Base-by-base conservation (phyloP, 2,888 invertebrate species). In the Autographa gamma region DNA sequence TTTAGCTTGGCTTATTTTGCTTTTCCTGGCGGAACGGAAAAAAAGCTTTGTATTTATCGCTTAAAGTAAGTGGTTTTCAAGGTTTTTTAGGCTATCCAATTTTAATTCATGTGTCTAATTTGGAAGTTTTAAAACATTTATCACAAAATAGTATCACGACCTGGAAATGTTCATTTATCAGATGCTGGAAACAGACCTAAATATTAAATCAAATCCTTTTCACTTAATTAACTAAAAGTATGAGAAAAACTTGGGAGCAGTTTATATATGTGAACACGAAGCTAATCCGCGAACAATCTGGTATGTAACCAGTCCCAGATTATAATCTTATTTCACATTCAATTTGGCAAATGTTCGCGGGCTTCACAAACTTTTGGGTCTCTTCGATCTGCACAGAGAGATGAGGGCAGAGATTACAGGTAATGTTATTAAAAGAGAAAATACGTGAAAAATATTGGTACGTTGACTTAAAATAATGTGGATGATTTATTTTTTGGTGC, bases 261-360 rank as follows among this genome's bases (percentile, higher is more conserved):
- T 60, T 58, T 63, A 59, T 2, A 25, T n/a, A 43, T 3, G 13
- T 9, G 11, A 61, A 65, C 41, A 16, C 59, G n/a, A 32, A 68
- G 63, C 66, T 68, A 76, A 71, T 60, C 62, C 60, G 60, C 31
- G 56, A 63, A 74, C 71, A 76, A 74, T 68, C 16, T 19, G 25
- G 43, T 60, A 2, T 48, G 48, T 61, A 71, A 74, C 59, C 60
- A 76, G 54, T 67, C 43, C 63, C 43, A 73, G 74, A 78, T 78
- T 80, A 72, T 75, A 73, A 82, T 80, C 78, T 72, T 58, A 80
- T 80, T 74, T 77, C 70, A 65, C 75, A 74, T 80, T 76, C 75
- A 79, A 80, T 80, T 76, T 77, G 54, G 74, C 70, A 71, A 79
- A 83, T 76, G 63, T 71, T 75, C 60, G 38, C 62, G 34, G 69